Conservation (phyloP, 2,113 vertebrate genomes). For the Lonchura striata region DNA sequence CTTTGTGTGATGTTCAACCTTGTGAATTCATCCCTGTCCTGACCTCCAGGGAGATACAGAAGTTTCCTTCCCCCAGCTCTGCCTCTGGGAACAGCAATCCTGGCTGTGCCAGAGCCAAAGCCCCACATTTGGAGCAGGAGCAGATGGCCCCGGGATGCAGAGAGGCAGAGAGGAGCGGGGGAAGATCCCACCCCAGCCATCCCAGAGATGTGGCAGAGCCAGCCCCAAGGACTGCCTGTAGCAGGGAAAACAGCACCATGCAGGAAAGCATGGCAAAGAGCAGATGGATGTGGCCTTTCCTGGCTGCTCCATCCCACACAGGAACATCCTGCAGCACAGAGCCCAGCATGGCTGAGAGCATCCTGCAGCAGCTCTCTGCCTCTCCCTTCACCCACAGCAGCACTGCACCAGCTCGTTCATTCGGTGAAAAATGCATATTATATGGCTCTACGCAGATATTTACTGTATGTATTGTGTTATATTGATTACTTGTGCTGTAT, state of each 20-base stretch:
- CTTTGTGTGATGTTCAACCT: background rate
- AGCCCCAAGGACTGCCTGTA: background rate
- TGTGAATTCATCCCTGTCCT: background rate
- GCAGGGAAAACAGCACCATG: background rate
- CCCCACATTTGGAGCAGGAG: background rate
- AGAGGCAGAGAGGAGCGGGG: background rate
- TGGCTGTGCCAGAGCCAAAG: background rate
- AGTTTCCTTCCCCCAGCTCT: no score
- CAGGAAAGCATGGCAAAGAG: background rate
- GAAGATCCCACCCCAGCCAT: background rate
- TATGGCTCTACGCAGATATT: no score
- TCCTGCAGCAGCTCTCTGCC: background rate
- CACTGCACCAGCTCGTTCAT: background rate
- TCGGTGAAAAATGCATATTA: background rate
- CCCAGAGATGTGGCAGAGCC: background rate
- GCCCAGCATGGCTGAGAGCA: background rate
- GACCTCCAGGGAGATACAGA: background rate
- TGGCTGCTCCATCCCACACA: background rate
- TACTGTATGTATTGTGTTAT: no score
- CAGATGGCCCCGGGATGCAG: background rate
- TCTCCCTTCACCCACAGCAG: background rate
- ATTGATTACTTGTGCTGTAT: no score
- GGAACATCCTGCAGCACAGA: background rate
- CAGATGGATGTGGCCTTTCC: background rate
- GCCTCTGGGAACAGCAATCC: background rate